These are phyloP conservation scores for Halcyon smyrnensis DNA, from an alignment of 2,797 vertebrate genomes.

Conservation along the genomic window DNA sequence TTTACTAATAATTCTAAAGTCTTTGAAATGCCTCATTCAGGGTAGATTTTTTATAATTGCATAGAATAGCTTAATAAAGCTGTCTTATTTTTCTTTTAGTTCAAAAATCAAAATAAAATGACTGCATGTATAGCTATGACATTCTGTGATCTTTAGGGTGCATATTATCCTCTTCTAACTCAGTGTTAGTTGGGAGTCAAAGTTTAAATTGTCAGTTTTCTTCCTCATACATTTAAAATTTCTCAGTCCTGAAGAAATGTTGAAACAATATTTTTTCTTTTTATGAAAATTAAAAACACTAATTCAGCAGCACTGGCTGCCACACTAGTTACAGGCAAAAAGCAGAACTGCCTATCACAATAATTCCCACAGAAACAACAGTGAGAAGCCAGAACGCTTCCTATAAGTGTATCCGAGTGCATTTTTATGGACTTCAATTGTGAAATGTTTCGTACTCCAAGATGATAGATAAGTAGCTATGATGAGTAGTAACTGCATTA, in stretches of 20 bases:
- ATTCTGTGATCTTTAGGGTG: not conserved
- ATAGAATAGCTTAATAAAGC: slow-evolving; percentile 17
- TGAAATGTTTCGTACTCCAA: not conserved
- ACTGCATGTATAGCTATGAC: not conserved
- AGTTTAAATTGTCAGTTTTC: not conserved
- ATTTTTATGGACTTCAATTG: not conserved
- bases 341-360: not conserved
- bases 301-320: not conserved
- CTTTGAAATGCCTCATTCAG: slow-evolving; percentile 39
- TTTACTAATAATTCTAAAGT: slow-evolving; percentile 7
- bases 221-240: not conserved
- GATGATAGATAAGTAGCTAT: not conserved
- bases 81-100: not conserved
- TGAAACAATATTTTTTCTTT: not conserved
- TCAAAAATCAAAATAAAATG: not conserved
- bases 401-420: not conserved
- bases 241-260: not conserved
- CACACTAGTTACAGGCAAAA: not conserved
- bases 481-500: not conserved
- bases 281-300: not conserved
- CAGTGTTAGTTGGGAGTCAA: not conserved
- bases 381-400: not conserved
- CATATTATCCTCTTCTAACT: slow-evolving; percentile 12
- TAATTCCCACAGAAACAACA: not conserved
- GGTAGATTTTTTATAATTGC: slow-evolving; percentile 58